A percentile compares a stretch with the other conserved stretches of the same genome.
Conservation (phyloP, 1,140 invertebrate genomes). For the Drosophila ficusphila region DNA sequence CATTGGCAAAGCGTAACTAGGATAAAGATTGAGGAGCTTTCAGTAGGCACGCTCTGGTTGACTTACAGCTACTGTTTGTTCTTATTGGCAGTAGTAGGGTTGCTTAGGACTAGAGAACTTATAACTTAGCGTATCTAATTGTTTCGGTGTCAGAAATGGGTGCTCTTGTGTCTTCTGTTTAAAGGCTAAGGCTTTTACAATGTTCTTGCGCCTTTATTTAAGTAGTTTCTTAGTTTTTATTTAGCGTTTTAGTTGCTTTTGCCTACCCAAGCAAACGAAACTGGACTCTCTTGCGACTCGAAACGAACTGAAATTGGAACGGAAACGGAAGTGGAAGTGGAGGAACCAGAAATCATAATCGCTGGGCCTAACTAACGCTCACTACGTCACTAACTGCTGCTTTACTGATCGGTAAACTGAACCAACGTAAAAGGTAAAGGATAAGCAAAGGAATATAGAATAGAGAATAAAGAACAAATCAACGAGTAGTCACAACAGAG, state of each 20-base stretch:
- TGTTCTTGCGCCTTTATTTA: slow-evolving; percentile 30
- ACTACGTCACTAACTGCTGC: slow-evolving; percentile 44
- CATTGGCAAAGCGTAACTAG: slow-evolving; percentile 57
- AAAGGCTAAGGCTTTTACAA: slow-evolving; percentile 34
- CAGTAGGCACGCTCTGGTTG: slow-evolving; percentile 51
- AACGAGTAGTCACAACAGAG: slow-evolving; percentile 70
- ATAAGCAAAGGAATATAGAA: slow-evolving; percentile 20
- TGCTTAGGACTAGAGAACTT: slow-evolving; percentile 41
- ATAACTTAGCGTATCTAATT: slow-evolving; percentile 12
- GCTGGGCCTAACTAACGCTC: slow-evolving; percentile 41
- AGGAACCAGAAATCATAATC: slow-evolving; percentile 34
- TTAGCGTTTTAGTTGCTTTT: slow-evolving; percentile 49
- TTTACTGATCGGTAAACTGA: slow-evolving; percentile 40
- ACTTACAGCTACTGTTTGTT: slow-evolving; percentile 83
- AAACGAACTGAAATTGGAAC: slow-evolving; percentile 44
- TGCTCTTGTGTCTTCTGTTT: slow-evolving; percentile 79
- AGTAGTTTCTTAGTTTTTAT: slow-evolving; percentile 32
- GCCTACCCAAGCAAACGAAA: slow-evolving; percentile 80
- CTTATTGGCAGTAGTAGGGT: slow-evolving; percentile 80
- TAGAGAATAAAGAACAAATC: slow-evolving; percentile 44
- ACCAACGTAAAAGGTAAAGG: not conserved
- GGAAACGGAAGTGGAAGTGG: slow-evolving; percentile 18
- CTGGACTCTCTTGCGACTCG: slow-evolving; percentile 56
- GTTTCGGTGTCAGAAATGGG: slow-evolving; percentile 67
- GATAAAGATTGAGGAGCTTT: slow-evolving; percentile 39